Evolutionary conservation across 2,113 vertebrate genomes (phyloP).

Genomic region (Nannospalax galili): DNA sequence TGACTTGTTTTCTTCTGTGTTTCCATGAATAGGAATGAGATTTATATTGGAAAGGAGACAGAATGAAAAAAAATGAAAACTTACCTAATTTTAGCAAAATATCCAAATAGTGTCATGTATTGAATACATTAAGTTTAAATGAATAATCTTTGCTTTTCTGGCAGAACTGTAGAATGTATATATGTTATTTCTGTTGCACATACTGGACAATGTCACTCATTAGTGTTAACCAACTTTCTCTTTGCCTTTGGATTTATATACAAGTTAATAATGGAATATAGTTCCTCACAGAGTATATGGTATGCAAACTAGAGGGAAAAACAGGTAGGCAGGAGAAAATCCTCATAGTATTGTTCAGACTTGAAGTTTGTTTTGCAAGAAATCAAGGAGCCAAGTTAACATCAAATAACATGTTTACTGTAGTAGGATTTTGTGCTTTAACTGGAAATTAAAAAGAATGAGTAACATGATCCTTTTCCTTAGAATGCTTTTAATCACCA

Average conservation of each 20-base stretch:
- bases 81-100: slow-evolving; percentile 59
- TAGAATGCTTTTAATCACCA: neutral
- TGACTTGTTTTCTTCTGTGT: slow-evolving; percentile 34
- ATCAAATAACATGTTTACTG: slow-evolving; percentile 32
- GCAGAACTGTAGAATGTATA: neutral
- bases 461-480: neutral
- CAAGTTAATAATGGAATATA: neutral
- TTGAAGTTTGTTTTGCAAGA: neutral
- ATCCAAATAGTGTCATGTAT: slow-evolving; percentile 47
- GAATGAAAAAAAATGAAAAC: slow-evolving; percentile 62
- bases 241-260: neutral
- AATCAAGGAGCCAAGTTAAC: slow-evolving; percentile 31
- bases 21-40: slow-evolving; percentile 49
- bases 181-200: neutral
- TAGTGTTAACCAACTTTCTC: neutral
- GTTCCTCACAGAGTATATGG: neutral
- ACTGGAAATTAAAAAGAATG: neutral
- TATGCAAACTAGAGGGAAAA: neutral
- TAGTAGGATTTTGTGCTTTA: neutral
- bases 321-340: neutral
- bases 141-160: slow-evolving; percentile 55
- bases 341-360: neutral
- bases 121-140: slow-evolving; percentile 39
- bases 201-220: slow-evolving; percentile 54
- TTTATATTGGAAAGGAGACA: slow-evolving; percentile 68